These are phyloP conservation scores for Whitmania pigra DNA, from an alignment of 1,140 invertebrate species.

Conservation along the genomic window DNA sequence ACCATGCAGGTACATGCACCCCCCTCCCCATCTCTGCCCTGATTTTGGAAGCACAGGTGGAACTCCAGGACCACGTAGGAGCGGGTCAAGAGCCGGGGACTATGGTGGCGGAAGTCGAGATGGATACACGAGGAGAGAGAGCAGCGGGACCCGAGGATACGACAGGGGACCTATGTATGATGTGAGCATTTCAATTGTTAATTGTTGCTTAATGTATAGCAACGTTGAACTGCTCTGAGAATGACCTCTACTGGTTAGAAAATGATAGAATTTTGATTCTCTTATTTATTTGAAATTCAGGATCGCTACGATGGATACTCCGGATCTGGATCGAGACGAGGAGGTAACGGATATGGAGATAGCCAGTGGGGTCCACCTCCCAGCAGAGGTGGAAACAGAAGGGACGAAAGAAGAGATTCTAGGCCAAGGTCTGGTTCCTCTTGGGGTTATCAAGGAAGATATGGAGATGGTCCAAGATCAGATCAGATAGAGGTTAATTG, in stretches of 20 bases:
- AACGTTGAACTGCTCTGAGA: neutral
- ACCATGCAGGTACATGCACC: slow-evolving; percentile 17
- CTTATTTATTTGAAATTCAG: too few species aligned
- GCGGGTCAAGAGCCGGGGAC: neutral
- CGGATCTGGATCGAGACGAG: too few species aligned
- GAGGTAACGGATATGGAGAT: too few species aligned
- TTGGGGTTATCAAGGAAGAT: neutral
- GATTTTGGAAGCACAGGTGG: slow-evolving; percentile 96
- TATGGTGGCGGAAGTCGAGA: neutral
- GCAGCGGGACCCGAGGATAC: neutral
- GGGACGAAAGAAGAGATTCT: neutral
- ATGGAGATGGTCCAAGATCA: neutral
- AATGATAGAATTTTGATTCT: too few species aligned
- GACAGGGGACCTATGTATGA: too few species aligned
- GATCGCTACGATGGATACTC: too few species aligned
- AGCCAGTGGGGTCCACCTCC: neutral
- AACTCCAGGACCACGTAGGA: slow-evolving; percentile 38
- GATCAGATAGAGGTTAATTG: slow-evolving; percentile 9
- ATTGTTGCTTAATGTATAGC: neutral
- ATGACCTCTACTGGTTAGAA: neutral
- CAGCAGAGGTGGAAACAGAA: slow-evolving; percentile 3
- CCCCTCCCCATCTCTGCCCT: slow-evolving; percentile 48
- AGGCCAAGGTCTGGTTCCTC: neutral
- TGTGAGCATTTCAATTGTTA: neutral
- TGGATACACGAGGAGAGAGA: neutral